These are phyloP conservation scores for Pitta sordida DNA, from an alignment of 2,113 vertebrate genomes.

Conservation along the genomic window DNA sequence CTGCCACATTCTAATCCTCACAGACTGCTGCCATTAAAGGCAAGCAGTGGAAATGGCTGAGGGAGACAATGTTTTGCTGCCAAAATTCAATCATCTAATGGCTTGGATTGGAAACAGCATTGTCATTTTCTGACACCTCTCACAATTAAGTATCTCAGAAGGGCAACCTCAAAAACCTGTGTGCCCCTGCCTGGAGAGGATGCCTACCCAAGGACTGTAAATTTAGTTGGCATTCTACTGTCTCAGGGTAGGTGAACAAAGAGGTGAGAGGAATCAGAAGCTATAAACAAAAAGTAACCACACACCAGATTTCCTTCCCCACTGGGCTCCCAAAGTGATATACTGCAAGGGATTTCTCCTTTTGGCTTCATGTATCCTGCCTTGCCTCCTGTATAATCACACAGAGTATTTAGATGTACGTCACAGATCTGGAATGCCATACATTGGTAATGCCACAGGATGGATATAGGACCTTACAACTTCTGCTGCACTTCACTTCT, in stretches of 20 bases:
- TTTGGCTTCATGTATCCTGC: background rate
- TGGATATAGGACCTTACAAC: rapidly evolving
- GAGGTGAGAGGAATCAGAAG: rapidly evolving
- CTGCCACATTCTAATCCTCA: background rate
- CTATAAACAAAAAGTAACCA: background rate
- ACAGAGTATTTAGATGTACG: too few species aligned
- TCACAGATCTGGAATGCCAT: background rate
- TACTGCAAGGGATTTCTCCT: background rate
- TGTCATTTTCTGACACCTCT: background rate
- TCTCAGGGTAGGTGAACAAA: background rate
- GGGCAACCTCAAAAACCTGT: background rate
- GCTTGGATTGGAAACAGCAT: rapidly evolving
- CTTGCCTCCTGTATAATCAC: background rate
- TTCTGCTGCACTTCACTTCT: background rate
- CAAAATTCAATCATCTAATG: background rate
- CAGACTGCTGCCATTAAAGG: background rate
- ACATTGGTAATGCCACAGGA: background rate
- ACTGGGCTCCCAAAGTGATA: background rate
- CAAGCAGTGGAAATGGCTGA: background rate
- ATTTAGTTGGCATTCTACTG: background rate
- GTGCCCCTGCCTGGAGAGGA: background rate
- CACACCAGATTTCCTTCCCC: background rate
- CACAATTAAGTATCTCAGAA: background rate
- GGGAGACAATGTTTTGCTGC: background rate
- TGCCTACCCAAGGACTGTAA: background rate